A percentile compares a stretch with the other conserved stretches of the same genome.
These are phyloP conservation scores for Glossosoma conforme DNA, from an alignment of 1,140 invertebrate species.

Conservation along the genomic window DNA sequence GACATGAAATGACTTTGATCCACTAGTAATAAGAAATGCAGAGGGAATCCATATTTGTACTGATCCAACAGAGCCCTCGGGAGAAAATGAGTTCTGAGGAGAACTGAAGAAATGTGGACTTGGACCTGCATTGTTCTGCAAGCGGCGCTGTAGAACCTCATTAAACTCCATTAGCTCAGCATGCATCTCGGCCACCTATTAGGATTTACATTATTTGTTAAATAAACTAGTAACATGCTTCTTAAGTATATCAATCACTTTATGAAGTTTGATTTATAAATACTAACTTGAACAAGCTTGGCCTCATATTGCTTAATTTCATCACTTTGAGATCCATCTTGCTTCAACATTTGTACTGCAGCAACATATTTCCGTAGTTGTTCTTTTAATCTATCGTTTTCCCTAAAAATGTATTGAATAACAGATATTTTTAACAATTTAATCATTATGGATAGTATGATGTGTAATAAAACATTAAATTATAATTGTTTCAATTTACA, in stretches of 20 bases:
- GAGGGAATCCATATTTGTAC: slow-evolving; percentile 90
- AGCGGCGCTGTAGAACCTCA: slow-evolving; percentile 51
- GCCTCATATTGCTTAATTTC: slow-evolving; percentile 82
- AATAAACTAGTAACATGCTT: neutral
- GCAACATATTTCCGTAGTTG: slow-evolving; percentile 86
- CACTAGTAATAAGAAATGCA: slow-evolving; percentile 77
- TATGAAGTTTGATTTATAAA: too few species aligned
- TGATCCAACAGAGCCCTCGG: too few species aligned
- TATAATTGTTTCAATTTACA: too few species aligned
- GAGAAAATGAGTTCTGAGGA: too few species aligned
- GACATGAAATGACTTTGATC: slow-evolving; percentile 74
- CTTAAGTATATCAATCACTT: too few species aligned
- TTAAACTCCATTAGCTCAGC: slow-evolving; percentile 94
- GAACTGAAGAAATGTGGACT: too few species aligned
- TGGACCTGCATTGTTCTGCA: too few species aligned
- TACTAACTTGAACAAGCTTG: slow-evolving; percentile 72
- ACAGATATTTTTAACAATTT: too few species aligned
- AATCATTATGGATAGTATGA: neutral
- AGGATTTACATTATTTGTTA: neutral
- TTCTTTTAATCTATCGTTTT: slow-evolving; percentile 83
- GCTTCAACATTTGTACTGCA: slow-evolving; percentile 79
- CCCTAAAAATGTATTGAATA: slow-evolving; percentile 60
- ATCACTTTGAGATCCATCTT: slow-evolving; percentile 59
- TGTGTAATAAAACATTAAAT: too few species aligned
- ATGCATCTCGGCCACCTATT: slow-evolving; percentile 90